These are phyloP conservation scores for Gasterosteus aculeatus DNA, from an alignment of 2,113 vertebrate genomes.

Conservation along the genomic window DNA sequence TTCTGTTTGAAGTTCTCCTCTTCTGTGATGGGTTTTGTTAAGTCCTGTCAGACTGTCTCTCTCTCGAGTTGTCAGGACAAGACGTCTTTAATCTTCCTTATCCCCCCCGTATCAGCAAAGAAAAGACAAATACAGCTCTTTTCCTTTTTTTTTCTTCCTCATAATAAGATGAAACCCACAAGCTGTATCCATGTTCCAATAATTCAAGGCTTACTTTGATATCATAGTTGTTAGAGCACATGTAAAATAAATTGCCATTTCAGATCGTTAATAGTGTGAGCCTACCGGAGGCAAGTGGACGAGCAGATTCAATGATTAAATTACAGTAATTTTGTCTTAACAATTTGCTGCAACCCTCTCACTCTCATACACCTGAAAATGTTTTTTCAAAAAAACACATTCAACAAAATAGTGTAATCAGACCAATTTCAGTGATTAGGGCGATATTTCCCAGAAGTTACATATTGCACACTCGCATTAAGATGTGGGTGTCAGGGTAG, in stretches of 20 bases:
- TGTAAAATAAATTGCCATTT: conserved; percentile 56
- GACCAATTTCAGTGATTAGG: not conserved
- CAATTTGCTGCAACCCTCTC: conserved; percentile 8
- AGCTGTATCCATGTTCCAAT: conserved; percentile 51
- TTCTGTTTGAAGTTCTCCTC: conserved; percentile 72
- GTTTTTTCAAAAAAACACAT: not conserved
- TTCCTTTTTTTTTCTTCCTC: conserved; percentile 21
- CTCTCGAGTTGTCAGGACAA: conserved; percentile 71
- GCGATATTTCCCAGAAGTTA: not conserved
- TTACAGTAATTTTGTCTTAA: conserved; percentile 2
- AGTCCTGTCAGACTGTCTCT: conserved; percentile 68
- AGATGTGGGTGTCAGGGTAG: conserved; percentile 1
- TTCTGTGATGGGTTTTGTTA: conserved; percentile 65
- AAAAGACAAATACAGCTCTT: conserved; percentile 52
- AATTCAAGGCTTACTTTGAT: conserved; percentile 58
- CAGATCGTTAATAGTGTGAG: conserved; percentile 53
- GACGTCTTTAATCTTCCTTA: conserved; percentile 73
- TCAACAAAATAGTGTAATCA: conserved; percentile 1
- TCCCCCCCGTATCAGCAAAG: conserved; percentile 50
- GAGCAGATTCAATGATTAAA: conserved; percentile 41
- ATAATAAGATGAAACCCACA: conserved; percentile 51
- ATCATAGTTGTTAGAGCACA: conserved; percentile 33
- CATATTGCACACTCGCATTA: not conserved
- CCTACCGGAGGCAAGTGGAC: conserved; percentile 9
- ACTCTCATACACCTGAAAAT: conserved; percentile 9